Evolutionary conservation across 2,888 invertebrate genomes (phyloP), one percentile per base, ranked within the genome.

Genomic region (Platynereis dumerilii): DNA sequence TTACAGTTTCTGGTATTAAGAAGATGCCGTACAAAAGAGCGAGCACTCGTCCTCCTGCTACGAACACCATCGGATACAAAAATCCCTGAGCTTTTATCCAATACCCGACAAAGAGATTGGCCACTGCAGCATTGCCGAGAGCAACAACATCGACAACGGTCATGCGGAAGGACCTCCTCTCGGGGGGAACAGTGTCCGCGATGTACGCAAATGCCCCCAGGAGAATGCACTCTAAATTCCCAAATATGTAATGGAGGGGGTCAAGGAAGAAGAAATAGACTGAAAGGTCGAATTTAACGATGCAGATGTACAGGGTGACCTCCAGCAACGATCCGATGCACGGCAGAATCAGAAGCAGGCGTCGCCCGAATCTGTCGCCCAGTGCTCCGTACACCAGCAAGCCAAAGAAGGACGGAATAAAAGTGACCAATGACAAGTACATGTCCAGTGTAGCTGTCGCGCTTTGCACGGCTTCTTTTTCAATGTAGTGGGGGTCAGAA

Each of bases 1-100:
- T 15, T 15, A 61, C 24, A 15, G 61, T 42, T 52, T 61, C 61
- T 22, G 61, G 61, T 2, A 61, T 54, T 17, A 61, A 61, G 61
- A 61, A 61, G 7, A 61, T 54, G 17, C 54, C 61, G 39, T 55
- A 61, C 34, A 61, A 20, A 3, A 61, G 26, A 15, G 61, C 34
- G 26, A 42, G 2, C 15, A 34, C 20, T 55, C 54, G 53, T 2
- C 61, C 61, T 1, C 29, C 54, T 34, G 53, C 29, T 5, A 61
- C 61, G n/a, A 54, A 61, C 28, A 52, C 39, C n/a, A 61, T 27
- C 0, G 61, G 61, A 5, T 20, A 52, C 1, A 54, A 29, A 28
- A 39, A 61, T 1, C 61, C 61, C 7, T 17, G 12, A 29, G 34
- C 12, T 17, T 54, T 26, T 15, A 61, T 61, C 61, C 54, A 61